Base-by-base conservation (phyloP, 35 echinoderm and acorn worm species). In the Patiria miniata region DNA sequence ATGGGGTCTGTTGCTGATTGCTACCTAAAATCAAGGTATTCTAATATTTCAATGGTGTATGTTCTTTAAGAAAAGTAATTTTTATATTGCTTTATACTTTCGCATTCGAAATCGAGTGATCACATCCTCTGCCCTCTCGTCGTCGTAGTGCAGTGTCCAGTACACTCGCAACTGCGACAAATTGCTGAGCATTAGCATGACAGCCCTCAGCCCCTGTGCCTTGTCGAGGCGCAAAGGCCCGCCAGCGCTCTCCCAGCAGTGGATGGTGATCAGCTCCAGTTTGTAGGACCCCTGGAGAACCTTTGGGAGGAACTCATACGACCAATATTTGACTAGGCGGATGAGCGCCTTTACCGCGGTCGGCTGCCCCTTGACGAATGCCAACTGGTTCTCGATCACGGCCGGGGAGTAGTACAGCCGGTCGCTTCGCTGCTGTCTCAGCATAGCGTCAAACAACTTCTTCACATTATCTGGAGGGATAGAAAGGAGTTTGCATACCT, bases 251-350 rank as follows among this genome's bases (percentile, higher is more conserved):
- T 82, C 80, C 80, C 80, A 82, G 2, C 10, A 2, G 26, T 82
- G 51, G 29, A 82, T 82, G 80, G 80, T 82, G 42, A 82, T 82
- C 29, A 82, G 33, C 51, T 82, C 80, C 80, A 82, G n/a, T 51
- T n/a, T 39, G 51, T 82, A 82, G 0, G 80, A 82, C 42, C 26
- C 52, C 44, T 26, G 80, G 40, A 82, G 79, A 26, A 19, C 14
- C 8, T 44, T 3, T 6, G 40, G 40, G 22, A 82, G 40, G 44
- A 23, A 28, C 28, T 53, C 7, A 2, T 42, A 52, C 8, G 40
- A 22, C 80, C 80, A 82, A 33, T 82, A 82, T 17, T 82, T 82
- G 14, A 82, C 80, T 18, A 82, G 17, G 33, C 80, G 80, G 30
- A 82, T 82, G 12, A 82, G 44, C 8, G 40, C 80, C 44, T 82